Evolutionary conservation across 92 coral and sea anemone species (phyloP).

Genomic region (Pocillopora grandis): DNA sequence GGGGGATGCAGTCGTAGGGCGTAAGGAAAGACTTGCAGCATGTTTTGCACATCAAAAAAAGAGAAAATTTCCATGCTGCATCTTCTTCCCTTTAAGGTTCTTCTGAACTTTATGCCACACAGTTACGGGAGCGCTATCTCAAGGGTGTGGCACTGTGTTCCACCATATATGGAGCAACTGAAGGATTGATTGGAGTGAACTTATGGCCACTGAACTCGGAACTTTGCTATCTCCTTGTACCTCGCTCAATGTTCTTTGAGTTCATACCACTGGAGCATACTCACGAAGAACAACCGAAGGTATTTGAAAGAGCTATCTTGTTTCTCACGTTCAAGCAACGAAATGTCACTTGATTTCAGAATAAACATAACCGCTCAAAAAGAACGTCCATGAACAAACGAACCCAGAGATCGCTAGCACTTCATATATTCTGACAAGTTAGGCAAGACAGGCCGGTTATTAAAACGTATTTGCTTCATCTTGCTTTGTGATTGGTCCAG

Average conservation of each 20-base stretch:
- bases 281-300: constrained; percentile 50
- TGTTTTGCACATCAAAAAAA: neutral
- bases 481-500: too few species aligned
- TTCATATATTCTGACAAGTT: too few species aligned
- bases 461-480: too few species aligned
- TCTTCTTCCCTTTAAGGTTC: constrained; percentile 25
- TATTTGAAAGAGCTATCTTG: neutral
- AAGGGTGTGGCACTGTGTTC: constrained; percentile 40
- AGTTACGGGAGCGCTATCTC: constrained; percentile 17
- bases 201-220: constrained; percentile 47
- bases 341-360: neutral
- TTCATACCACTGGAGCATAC: constrained; percentile 47
- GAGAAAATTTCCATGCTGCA: neutral
- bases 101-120: constrained; percentile 53
- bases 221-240: constrained; percentile 50
- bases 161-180: constrained; percentile 60
- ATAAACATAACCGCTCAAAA: neutral
- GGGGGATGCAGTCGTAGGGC: too few species aligned
- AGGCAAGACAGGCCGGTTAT: too few species aligned
- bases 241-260: constrained; percentile 57
- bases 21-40: neutral
- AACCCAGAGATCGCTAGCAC: too few species aligned
- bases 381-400: neutral
- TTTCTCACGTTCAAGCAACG: neutral
- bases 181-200: constrained; percentile 56